phyloP scores from a whole-genome alignment of 2,888 invertebrate genomes.

The Rotaria sp. region DNA sequence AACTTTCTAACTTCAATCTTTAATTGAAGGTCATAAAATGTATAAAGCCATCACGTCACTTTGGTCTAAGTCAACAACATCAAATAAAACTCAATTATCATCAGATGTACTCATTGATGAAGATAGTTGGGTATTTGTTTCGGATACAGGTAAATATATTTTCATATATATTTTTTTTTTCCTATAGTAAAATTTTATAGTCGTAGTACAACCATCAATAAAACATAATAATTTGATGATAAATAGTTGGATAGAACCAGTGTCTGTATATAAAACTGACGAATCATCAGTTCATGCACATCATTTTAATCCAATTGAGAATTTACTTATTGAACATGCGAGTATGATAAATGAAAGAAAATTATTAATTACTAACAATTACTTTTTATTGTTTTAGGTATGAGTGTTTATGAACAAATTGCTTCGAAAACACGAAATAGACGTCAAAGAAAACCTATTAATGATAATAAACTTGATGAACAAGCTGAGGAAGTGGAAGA shows the following conservation, averaged over 20 bases:
- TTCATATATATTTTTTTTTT: background rate
- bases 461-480: background rate
- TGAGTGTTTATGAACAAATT: slow-evolving; percentile 24
- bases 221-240: background rate
- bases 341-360: background rate
- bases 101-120: background rate
- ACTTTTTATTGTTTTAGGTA: background rate
- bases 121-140: background rate
- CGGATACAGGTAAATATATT: background rate
- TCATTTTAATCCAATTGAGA: slow-evolving; percentile 19
- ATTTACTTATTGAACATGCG: slow-evolving; percentile 27
- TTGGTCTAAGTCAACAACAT: background rate
- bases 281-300: background rate
- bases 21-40: background rate
- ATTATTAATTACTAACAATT: too few relatives aligned
- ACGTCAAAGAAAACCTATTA: background rate
- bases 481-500: background rate
- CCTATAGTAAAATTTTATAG: background rate
- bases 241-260: slow-evolving; percentile 7
- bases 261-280: background rate
- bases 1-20: background rate
- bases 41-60: background rate
- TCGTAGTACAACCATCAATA: background rate
- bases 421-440: background rate
- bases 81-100: background rate